These are phyloP conservation scores for Drosophila yakuba DNA, from an alignment of 1,140 invertebrate genomes.

Conservation along the genomic window DNA sequence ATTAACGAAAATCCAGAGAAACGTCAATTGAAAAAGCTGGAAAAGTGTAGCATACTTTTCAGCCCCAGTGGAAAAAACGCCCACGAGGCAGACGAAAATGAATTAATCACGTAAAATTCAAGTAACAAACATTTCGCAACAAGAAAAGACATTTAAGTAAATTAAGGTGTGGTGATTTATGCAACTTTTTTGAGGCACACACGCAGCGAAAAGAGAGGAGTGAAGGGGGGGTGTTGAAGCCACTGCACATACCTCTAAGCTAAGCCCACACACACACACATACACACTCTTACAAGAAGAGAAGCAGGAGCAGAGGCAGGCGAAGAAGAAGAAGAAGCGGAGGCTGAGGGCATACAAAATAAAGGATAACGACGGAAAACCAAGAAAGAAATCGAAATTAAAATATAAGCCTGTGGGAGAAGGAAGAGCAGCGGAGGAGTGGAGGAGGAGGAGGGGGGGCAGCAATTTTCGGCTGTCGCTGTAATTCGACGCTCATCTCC, in stretches of 20 bases:
- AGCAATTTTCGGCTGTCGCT: constrained; percentile 77
- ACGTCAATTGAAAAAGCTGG: neutral
- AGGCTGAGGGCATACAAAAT: constrained; percentile 63
- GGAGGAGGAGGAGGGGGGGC: constrained; percentile 18
- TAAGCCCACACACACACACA: constrained; percentile 28
- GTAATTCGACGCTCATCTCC: constrained; percentile 75
- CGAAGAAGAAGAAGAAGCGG: constrained; percentile 5
- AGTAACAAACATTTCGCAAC: constrained; percentile 14
- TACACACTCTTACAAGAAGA: constrained; percentile 2
- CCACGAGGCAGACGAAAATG: constrained; percentile 29
- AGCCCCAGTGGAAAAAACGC: constrained; percentile 33
- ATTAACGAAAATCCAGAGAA: neutral
- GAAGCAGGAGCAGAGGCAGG: constrained; percentile 9
- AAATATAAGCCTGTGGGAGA: constrained; percentile 66
- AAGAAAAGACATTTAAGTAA: constrained; percentile 70
- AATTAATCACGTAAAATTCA: constrained; percentile 21
- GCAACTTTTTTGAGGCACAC: constrained; percentile 76
- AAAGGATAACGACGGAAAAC: constrained; percentile 78
- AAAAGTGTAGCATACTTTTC: constrained; percentile 47
- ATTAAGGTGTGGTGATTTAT: constrained; percentile 85
- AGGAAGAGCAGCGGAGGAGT: neutral
- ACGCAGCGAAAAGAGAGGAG: constrained; percentile 26
- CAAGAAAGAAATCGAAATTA: constrained; percentile 83
- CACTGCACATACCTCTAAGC: constrained; percentile 69
- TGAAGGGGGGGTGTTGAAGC: constrained; percentile 19